phyloP scores from a whole-genome alignment of 1,140 invertebrate species.

The Drosophila aff. region DNA sequence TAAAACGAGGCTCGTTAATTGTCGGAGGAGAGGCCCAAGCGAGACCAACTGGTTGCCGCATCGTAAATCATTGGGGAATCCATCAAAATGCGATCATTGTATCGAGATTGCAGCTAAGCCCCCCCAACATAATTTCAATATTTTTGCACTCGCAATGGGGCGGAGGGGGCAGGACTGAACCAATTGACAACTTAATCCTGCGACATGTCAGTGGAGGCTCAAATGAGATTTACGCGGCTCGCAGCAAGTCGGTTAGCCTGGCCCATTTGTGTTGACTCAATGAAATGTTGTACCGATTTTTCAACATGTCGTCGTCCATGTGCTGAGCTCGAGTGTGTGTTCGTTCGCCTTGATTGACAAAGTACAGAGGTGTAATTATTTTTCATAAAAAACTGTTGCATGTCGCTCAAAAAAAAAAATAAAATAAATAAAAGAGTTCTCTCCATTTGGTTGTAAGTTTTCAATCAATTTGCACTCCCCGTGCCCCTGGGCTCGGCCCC shows the following conservation, averaged over 20 bases:
- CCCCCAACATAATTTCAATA: constrained; percentile 71
- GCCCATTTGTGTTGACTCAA: constrained; percentile 65
- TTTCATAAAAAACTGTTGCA: constrained; percentile 74
- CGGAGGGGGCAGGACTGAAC: constrained; percentile 17
- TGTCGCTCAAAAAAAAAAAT: constrained; percentile 27
- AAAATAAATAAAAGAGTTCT: neutral
- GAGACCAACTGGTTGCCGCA: constrained; percentile 40
- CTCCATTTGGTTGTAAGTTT: constrained; percentile 61
- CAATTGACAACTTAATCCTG: constrained; percentile 83
- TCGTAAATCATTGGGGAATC: constrained; percentile 81
- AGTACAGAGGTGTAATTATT: constrained; percentile 84
- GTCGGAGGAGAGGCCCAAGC: constrained; percentile 21
- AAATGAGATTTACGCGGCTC: constrained; percentile 76
- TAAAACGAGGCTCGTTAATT: constrained; percentile 75
- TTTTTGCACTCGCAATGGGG: constrained; percentile 60
- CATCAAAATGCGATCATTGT: constrained; percentile 80
- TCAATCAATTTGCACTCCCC: constrained; percentile 71
- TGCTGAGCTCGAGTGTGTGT: constrained; percentile 18
- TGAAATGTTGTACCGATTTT: constrained; percentile 67
- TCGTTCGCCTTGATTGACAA: constrained; percentile 75
- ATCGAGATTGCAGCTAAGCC: constrained; percentile 81
- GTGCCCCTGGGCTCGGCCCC: neutral
- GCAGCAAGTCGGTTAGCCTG: constrained; percentile 49
- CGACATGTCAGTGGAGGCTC: constrained; percentile 81
- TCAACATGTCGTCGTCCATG: constrained; percentile 56